Evolutionary conservation across 2,113 vertebrate genomes (phyloP).

Genomic region (Ictalurus punctatus): DNA sequence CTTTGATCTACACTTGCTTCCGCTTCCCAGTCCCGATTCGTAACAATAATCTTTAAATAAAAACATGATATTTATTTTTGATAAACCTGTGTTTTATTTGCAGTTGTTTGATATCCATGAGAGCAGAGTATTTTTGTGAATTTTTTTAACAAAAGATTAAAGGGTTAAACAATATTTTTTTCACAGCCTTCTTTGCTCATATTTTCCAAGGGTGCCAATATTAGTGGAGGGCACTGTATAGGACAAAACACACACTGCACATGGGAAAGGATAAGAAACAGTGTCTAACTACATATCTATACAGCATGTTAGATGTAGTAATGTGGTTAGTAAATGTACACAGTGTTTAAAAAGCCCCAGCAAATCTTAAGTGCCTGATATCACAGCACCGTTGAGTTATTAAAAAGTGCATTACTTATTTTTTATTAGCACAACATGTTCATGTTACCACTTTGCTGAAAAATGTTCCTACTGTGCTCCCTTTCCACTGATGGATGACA

Average conservation of each 20-base stretch:
- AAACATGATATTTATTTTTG: too few relatives aligned
- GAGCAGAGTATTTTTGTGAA: too few relatives aligned
- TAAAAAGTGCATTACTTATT: background rate
- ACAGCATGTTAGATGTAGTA: background rate
- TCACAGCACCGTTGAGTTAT: background rate
- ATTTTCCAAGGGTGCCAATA: too few relatives aligned
- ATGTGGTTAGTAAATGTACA: background rate
- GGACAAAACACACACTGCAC: background rate
- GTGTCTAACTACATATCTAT: background rate
- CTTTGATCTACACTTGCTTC: too few relatives aligned
- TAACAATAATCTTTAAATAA: too few relatives aligned
- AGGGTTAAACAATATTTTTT: too few relatives aligned
- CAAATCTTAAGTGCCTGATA: background rate
- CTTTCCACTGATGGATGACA: background rate
- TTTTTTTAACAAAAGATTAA: too few relatives aligned
- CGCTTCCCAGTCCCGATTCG: too few relatives aligned
- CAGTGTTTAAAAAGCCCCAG: background rate
- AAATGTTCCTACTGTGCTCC: background rate
- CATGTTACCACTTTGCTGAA: background rate
- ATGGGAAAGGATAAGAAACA: background rate
- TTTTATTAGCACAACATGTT: background rate
- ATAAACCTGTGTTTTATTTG: too few relatives aligned
- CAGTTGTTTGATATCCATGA: too few relatives aligned
- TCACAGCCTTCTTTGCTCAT: too few relatives aligned
- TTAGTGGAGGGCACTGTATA: too few relatives aligned